Base-by-base conservation (phyloP, 2,888 invertebrate species). In the Rosalia funebris region DNA sequence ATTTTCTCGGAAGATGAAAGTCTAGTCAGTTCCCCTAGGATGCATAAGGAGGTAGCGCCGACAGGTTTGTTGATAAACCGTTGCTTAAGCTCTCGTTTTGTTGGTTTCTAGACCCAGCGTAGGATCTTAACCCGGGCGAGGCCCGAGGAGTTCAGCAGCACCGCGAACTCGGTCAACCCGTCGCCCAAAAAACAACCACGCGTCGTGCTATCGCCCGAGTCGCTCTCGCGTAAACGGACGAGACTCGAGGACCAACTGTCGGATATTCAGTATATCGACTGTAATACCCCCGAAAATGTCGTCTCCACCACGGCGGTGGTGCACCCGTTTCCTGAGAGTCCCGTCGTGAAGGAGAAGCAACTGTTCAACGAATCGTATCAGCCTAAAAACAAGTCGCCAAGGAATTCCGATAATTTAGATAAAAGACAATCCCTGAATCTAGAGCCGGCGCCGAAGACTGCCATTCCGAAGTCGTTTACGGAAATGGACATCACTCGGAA, bases 1-100 rank as follows among this genome's bases (percentile, higher is more conserved):
- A 93, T 94, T 83, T 93, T 94, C 80, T 92, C 92, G n/a, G 93
- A 93, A 75, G 93, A 93, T 77, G 93, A 93, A 74, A 88, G 89
- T 60, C 76, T 87, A 42, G 88, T 88, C 0, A 85, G 85, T 60
- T 87, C 86, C 57, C 86, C 82, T 55, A 83, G 82, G 69, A 83
- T 83, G 60, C 84, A 79, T 68, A 85, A 83, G 68, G 77, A 81
- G 65, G 71, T 82, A 77, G n/a, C n/a, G n/a, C n/a, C n/a, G n/a
- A n/a, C 16, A 36, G 9, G 25, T 14, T n/a, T n/a, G n/a, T n/a
- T n/a, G n/a, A n/a, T n/a, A n/a, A n/a, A n/a, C 11, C 16, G 16
- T n/a, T n/a, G n/a, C n/a, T n/a, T n/a, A n/a, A n/a, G n/a, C n/a
- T n/a, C n/a, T 32, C 7, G 12, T 20, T 10, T 32, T 47, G n/a